Conservation (phyloP, 2,797 vertebrate genomes). For the Sarcophilus harrisii region DNA sequence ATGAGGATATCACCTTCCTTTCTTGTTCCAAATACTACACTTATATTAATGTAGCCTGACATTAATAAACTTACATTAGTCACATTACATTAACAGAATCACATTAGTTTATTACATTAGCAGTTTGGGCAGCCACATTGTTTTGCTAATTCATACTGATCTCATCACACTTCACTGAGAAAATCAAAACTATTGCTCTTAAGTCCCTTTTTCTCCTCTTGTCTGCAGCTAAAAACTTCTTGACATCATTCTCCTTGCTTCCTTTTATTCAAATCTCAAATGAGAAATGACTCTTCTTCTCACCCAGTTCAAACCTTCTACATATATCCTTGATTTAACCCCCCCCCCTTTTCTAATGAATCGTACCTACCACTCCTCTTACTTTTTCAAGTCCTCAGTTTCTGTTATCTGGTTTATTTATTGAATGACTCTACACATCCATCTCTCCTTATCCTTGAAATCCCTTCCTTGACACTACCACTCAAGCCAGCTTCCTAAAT, state of each 20-base stretch:
- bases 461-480: neutral
- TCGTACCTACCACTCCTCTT: neutral
- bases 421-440: neutral
- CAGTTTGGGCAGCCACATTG: neutral
- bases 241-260: neutral
- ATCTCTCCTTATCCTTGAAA: neutral
- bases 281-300: neutral
- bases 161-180: neutral
- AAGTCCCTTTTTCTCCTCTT: neutral
- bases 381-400: neutral
- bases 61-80: neutral
- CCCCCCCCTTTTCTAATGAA: neutral
- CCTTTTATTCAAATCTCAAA: neutral
- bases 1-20: neutral
- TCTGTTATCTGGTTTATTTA: neutral
- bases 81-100: neutral
- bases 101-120: neutral
- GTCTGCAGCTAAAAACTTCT: neutral
- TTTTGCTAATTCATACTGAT: neutral
- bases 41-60: neutral
- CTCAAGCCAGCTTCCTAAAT: neutral
- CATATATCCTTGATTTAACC: neutral
- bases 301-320: neutral
- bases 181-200: neutral
- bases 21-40: neutral